Evolutionary conservation across 2,797 vertebrate genomes (phyloP).

Genomic region (Sebastes paucispinis): DNA sequence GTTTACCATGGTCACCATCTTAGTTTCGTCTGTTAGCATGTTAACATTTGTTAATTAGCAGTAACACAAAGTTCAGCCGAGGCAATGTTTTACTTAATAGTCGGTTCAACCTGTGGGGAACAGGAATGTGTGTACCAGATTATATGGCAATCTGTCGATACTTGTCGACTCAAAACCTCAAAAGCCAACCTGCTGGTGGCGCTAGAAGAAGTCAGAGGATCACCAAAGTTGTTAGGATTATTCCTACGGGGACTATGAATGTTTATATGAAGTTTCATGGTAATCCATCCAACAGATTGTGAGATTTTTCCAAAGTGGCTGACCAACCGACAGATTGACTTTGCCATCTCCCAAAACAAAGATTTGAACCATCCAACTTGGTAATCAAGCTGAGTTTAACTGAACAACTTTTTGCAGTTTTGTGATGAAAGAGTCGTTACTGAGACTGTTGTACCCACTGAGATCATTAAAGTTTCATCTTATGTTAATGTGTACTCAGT

Average conservation of each 20-base stretch:
- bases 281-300: neutral
- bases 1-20: neutral
- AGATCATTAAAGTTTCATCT: slow-evolving; percentile 27
- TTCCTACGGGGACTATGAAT: neutral
- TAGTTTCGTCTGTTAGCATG: neutral
- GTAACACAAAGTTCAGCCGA: neutral
- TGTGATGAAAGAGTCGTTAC: neutral
- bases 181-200: neutral
- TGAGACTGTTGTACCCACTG: neutral
- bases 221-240: neutral
- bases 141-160: neutral
- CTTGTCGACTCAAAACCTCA: neutral
- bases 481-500: slow-evolving; percentile 18
- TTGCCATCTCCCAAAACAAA: neutral
- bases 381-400: neutral
- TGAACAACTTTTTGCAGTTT: neutral
- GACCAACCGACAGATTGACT: no score
- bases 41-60: neutral
- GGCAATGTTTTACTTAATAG: neutral
- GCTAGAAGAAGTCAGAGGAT: neutral
- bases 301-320: neutral
- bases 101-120: neutral
- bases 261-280: neutral
- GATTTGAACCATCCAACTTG: neutral
- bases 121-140: neutral